Base-by-base conservation (phyloP, 2,113 vertebrate genomes). In the Pseudopipra pipra region DNA sequence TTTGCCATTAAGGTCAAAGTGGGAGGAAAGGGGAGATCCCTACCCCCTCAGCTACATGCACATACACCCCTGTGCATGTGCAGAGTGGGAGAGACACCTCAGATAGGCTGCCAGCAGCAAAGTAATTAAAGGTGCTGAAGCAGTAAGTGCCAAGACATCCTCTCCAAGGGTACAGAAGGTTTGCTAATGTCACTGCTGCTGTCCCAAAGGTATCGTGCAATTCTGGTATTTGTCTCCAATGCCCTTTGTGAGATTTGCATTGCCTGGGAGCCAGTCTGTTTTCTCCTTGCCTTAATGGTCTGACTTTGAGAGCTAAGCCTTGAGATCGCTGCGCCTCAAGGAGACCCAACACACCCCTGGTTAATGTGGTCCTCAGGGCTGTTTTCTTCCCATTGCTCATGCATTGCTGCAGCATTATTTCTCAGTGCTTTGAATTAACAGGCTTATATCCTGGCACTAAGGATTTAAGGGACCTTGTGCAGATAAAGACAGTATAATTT, bases 381-480 rank as follows among this genome's bases (percentile, higher is more conserved):
- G 51, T 81, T 85, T 88, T 68, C 55, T 46, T 94, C 56, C 83
- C 79, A 27, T 88, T 93, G 93, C 73, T 90, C 39, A 25, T 84
- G 71, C 71, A 27, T 49, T 72, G 74, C 72, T 47, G 75, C 71
- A 30, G 37, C 73, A 18, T 73, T 94, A 19, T 84, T 93, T 95
- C 44, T 94, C 71, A 71, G 81, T 86, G 49, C 77, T 95, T 90
- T 95, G 70, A 95, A 89, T 92, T 95, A 92, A 95, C 8, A 4
- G 51, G 27, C 71, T 93, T 87, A 79, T 92, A 74, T 75, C 17
- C 56, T 89, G 39, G 80, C 65, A 65, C 52, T 84, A 65, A 79
- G 68, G 66, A 89, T 89, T 95, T 93, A 84, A 88, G 59, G 72
- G 39, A 63, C 51, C 67, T 95, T 87, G 58, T 86, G 74, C 55